Evolutionary conservation across 1,140 invertebrate genomes (phyloP), one percentile per base, ranked within the genome.

Genomic region (Penaeus chinensis): DNA sequence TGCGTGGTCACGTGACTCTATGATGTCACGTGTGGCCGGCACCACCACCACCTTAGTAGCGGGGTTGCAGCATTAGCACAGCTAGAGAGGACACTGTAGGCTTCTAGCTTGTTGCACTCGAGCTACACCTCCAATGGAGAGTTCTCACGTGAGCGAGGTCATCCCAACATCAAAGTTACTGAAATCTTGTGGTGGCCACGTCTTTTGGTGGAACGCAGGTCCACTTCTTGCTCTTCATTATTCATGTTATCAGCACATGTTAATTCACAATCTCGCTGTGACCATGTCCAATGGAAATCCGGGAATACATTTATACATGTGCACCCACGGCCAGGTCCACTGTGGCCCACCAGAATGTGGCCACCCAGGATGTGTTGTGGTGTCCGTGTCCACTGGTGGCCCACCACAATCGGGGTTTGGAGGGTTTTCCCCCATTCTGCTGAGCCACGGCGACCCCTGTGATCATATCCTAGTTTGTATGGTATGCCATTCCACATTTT

Each of bases 401-500:
- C 77, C 77, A 84, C 77, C 84, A 66, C 63, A 85, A 77, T 63
- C 66, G 77, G 77, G 37, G 69, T 19, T 37, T 84, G 71, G 71
- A 71, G 63, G 61, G 18, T 65, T 42, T 83, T 42, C 63, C 77
- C 76, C 76, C 61, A 80, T 85, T 65, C 32, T 80, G 84, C 84
- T 85, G 84, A 85, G 84, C 78, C 84, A 85, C 78, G 82, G 61
- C 82, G 86, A 83, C 79, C 81, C 86, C 80, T 87, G 86, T 87
- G 86, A 87, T 87, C 80, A 82, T 87, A 77, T 87, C 86, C 80
- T 87, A 83, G 86, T 79, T 82, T 87, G 79, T 87, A 87, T 87
- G 80, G 86, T 87, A 87, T 87, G 86, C 86, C 86, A 87, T 87
- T 87, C 86, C 86, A 87, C 81, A 82, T 82, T 82, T 87, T 87